Base-by-base conservation (phyloP, 2,113 vertebrate species). In the Vombatus ursinus region DNA sequence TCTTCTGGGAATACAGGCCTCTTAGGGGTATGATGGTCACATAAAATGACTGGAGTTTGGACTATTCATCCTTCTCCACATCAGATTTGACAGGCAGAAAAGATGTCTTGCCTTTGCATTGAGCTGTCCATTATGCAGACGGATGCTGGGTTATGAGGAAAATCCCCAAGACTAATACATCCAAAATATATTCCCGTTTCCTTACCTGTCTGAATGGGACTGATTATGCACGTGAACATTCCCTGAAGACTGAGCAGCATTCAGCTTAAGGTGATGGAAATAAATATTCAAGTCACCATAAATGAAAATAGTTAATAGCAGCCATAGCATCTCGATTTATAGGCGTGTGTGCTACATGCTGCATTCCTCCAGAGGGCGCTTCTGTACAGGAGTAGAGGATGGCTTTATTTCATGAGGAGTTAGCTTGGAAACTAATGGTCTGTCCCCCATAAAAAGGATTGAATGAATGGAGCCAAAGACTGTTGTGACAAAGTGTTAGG, bases 371-470 rank as follows among this genome's bases (percentile, higher is more conserved):
- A 95, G 96, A 96, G 93, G 95, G 77, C 94, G 92, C 91, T 97
- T 92, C 96, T 0, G 0, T 94, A 90, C 61, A 89, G 48, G 92
- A 94, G 57, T 92, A 53, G 92, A 68, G 92, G 52, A 94, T 97
- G 90, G 93, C 95, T 98, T 97, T 98, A 96, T 98, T 98, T 98
- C 95, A 96, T 97, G 94, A 93, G 57, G 96, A 97, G 97, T 92
- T 95, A 97, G 96, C 97, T 95, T 91, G 52, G 94, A 96, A 97
- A 96, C 97, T 90, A 97, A 96, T 96, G 96, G 98, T 97, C 97
- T 97, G 97, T 97, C 89, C 96, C 92, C 50, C 44, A 95, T 96
- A 97, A 97, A 90, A 97, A 97, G 95, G 96, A 92, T 90, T 52
- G 84, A 52, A 94, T 89, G 77, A 57, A 92, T 91, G 93, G 31